phyloP scores from a whole-genome alignment of 2,113 vertebrate genomes.

The Pelusios castaneus region DNA sequence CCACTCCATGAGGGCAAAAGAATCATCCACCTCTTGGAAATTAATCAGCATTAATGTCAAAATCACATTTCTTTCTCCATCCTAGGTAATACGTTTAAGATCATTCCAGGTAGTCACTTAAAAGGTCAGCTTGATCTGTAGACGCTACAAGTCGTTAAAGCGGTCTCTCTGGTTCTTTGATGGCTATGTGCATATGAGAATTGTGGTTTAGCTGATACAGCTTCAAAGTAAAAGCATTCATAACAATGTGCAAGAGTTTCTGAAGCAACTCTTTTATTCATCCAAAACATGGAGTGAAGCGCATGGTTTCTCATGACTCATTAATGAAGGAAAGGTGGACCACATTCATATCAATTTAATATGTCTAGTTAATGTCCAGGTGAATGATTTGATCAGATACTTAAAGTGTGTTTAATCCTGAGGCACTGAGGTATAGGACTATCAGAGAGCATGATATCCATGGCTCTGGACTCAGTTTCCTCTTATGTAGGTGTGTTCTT shows the following conservation, averaged over 20 bases:
- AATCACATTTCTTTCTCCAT: not conserved
- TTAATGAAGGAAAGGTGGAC: not conserved
- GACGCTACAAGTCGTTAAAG: not conserved
- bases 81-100: not conserved
- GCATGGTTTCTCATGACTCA: not conserved
- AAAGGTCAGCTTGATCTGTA: not conserved
- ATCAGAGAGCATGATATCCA: not conserved
- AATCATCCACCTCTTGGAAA: not conserved
- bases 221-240: not conserved
- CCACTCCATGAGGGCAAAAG: too few species aligned
- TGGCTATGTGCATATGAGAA: not conserved
- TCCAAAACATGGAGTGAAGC: not conserved
- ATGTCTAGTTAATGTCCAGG: not conserved
- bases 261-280: constrained; percentile 1
- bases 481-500: not conserved
- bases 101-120: not conserved
- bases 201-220: not conserved
- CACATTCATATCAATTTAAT: not conserved
- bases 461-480: not conserved
- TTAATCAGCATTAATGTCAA: not conserved
- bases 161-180: not conserved
- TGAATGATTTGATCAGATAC: not conserved
- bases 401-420: not conserved
- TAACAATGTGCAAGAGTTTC: not conserved
- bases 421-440: not conserved